Evolutionary conservation across 2,113 vertebrate species (phyloP).

Genomic region (Pogona vitticeps): DNA sequence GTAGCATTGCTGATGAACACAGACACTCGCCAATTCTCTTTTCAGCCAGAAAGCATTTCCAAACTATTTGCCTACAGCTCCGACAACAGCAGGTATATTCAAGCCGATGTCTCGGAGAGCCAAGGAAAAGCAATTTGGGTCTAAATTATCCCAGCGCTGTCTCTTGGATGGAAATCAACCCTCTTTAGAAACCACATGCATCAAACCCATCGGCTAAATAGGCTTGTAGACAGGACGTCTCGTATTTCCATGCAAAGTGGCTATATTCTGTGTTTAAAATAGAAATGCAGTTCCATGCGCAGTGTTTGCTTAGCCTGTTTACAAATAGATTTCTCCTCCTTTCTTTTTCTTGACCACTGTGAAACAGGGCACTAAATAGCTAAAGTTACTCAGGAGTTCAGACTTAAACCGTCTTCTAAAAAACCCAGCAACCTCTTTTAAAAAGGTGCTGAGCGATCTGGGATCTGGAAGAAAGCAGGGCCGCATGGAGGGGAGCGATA

Average conservation of each 20-base stretch:
- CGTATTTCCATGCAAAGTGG: slow-evolving; percentile 77
- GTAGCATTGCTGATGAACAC: slow-evolving; percentile 32
- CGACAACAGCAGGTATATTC: slow-evolving; percentile 72
- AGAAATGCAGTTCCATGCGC: slow-evolving; percentile 66
- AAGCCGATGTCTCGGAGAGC: slow-evolving; percentile 70
- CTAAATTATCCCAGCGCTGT: slow-evolving; percentile 82
- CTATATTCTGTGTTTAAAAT: slow-evolving; percentile 71
- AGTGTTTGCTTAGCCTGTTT: slow-evolving; percentile 69
- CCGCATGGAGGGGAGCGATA: neutral
- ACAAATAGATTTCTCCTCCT: slow-evolving; percentile 59
- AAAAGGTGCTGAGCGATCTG: neutral
- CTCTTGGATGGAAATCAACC: slow-evolving; percentile 76
- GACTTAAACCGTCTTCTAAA: slow-evolving; percentile 41
- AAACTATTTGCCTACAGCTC: slow-evolving; percentile 57
- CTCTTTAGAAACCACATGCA: slow-evolving; percentile 75
- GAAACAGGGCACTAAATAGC: slow-evolving; percentile 65
- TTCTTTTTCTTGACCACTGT: slow-evolving; percentile 37
- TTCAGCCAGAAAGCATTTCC: slow-evolving; percentile 67
- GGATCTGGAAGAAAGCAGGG: neutral
- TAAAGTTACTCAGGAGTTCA: slow-evolving; percentile 50
- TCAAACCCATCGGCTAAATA: slow-evolving; percentile 76
- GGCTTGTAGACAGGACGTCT: slow-evolving; percentile 79
- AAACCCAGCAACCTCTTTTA: neutral
- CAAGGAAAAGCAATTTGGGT: slow-evolving; percentile 77
- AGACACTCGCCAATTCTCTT: slow-evolving; percentile 33